Evolutionary conservation across 1,140 invertebrate genomes (phyloP).

Genomic region (Ctenoplectra terminalis): DNA sequence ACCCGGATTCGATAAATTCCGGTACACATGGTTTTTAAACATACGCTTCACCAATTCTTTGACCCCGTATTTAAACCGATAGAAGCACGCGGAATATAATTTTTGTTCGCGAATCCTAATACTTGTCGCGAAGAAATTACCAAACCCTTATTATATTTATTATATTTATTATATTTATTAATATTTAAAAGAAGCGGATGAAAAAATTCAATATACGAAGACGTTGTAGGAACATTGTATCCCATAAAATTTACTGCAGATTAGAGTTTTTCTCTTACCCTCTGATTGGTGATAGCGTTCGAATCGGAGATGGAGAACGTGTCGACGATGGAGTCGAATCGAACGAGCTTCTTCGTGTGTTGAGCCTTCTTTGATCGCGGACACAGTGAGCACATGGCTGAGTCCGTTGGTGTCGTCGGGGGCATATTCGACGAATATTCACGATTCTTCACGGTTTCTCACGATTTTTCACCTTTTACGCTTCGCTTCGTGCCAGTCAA

Average conservation of each 20-base stretch:
- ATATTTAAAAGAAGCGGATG: too few species aligned
- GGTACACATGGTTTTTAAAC: not conserved
- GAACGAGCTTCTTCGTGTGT: conserved; percentile 84
- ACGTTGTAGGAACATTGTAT: not conserved
- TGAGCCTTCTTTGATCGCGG: conserved; percentile 83
- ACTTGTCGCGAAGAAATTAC: too few species aligned
- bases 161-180: too few species aligned
- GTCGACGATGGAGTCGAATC: conserved; percentile 85
- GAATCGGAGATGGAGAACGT: conserved; percentile 85
- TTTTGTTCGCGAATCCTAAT: too few species aligned
- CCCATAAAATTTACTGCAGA: not conserved
- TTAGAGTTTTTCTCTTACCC: conserved; percentile 79
- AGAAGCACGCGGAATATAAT: too few species aligned
- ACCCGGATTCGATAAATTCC: conserved; percentile 15
- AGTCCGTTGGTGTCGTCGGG: conserved; percentile 74
- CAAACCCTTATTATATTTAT: too few species aligned
- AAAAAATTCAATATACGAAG: not conserved
- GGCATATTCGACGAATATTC: conserved; percentile 76
- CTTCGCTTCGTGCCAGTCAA: not conserved
- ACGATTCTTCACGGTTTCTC: conserved; percentile 45
- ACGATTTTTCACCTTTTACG: conserved; percentile 36
- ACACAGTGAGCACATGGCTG: conserved; percentile 85
- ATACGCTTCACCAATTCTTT: not conserved
- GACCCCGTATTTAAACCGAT: too few species aligned
- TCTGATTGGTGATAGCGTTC: conserved; percentile 78